A percentile compares a stretch with the other conserved stretches of the same genome.
Conservation (phyloP, 2,113 vertebrate species). For the Nothoprocta perdicaria region DNA sequence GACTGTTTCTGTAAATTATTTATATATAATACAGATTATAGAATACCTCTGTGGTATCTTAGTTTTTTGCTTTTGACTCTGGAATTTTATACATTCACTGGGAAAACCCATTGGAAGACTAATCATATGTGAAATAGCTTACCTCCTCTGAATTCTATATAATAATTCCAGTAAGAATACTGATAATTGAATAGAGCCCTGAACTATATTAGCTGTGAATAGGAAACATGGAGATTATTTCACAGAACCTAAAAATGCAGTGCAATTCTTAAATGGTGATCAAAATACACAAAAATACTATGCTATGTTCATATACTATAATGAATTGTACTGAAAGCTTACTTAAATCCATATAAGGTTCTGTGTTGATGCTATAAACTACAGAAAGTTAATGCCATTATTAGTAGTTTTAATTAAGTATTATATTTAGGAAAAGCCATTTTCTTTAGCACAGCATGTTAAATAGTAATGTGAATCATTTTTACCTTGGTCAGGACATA, state of each 20-base stretch:
- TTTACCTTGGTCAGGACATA: constrained; percentile 83
- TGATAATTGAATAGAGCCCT: neutral
- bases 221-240: neutral
- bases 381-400: neutral
- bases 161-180: neutral
- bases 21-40: neutral
- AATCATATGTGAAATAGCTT: neutral
- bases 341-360: neutral
- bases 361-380: neutral
- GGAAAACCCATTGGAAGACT: neutral
- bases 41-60: neutral
- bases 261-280: neutral
- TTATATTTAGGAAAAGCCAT: neutral
- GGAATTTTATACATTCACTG: neutral
- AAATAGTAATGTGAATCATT: neutral
- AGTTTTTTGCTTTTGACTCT: neutral
- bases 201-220: neutral
- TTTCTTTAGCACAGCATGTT: neutral
- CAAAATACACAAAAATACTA: neutral
- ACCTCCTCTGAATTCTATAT: neutral
- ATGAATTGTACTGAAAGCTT: neutral
- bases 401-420: neutral
- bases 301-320: neutral
- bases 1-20: neutral
- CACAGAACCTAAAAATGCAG: neutral